Evolutionary conservation across 2,113 vertebrate genomes (phyloP).

Genomic region (Malaclemys terrapin): DNA sequence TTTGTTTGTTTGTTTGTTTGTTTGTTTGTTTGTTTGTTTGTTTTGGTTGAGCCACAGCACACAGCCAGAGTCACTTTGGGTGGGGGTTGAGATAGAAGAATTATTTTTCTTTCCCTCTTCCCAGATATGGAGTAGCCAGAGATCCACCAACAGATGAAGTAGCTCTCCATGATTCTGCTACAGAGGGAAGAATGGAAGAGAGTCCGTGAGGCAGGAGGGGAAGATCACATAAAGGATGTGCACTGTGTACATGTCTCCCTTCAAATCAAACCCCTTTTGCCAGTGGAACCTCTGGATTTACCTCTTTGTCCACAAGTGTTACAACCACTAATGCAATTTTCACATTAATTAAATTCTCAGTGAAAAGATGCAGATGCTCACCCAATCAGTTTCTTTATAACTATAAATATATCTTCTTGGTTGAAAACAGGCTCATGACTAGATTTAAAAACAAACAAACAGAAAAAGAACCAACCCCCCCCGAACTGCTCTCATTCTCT

Average conservation of each 20-base stretch:
- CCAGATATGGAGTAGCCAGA: not conserved
- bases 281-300: not conserved
- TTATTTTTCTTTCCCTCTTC: not conserved
- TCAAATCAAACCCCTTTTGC: not conserved
- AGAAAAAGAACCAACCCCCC: not conserved
- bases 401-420: not conserved
- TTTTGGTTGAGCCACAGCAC: not conserved
- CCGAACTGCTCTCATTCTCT: not conserved
- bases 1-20: not conserved
- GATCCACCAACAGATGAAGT: not conserved
- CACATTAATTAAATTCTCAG: not conserved
- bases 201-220: not conserved
- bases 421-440: not conserved
- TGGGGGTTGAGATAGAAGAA: not conserved
- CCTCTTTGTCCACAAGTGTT: not conserved
- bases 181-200: not conserved
- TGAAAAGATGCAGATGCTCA: not conserved
- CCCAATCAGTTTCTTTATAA: not conserved
- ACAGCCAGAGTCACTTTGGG: not conserved
- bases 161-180: not conserved
- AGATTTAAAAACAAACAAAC: not conserved
- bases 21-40: not conserved
- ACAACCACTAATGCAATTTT: not conserved
- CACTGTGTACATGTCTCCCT: not conserved
- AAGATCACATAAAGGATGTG: not conserved